A percentile compares a stretch with the other conserved stretches of the same genome.
Evolutionary conservation across 1,140 invertebrate species (phyloP).

Genomic region (Heliconius himera): DNA sequence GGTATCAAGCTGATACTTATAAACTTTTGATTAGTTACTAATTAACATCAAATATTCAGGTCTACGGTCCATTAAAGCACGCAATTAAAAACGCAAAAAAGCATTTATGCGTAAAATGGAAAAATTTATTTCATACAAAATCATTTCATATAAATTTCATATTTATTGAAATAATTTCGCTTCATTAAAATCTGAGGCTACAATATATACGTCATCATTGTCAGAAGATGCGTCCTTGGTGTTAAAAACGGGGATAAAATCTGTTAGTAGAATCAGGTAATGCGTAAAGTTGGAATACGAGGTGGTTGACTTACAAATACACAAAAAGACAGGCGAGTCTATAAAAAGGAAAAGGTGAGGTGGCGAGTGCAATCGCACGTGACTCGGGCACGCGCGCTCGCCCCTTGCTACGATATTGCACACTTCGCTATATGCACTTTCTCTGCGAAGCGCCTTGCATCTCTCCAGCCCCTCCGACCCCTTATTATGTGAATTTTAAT

Average conservation of each 20-base stretch:
- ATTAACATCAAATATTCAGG: too few relatives aligned
- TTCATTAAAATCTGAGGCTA: too few relatives aligned
- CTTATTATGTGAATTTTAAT: conserved; percentile 45
- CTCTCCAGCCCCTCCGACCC: conserved; percentile 35
- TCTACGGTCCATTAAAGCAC: too few relatives aligned
- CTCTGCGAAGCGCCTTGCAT: conserved; percentile 32
- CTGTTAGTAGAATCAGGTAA: background rate
- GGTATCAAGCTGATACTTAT: too few relatives aligned
- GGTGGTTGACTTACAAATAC: conserved; percentile 15
- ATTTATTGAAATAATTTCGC: too few relatives aligned
- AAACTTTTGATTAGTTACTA: too few relatives aligned
- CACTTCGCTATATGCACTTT: conserved; percentile 39
- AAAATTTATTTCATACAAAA: too few relatives aligned
- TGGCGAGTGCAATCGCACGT: conserved; percentile 32
- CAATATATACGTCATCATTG: background rate
- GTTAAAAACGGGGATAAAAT: background rate
- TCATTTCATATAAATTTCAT: too few relatives aligned
- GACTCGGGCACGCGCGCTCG: conserved; percentile 28
- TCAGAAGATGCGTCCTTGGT: background rate
- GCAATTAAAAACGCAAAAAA: too few relatives aligned
- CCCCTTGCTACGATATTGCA: conserved; percentile 29
- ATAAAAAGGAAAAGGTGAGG: conserved; percentile 17
- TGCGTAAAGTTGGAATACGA: conserved; percentile 5
- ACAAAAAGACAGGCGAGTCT: conserved; percentile 18
- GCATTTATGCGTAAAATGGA: too few relatives aligned